Conservation (phyloP, 2,888 invertebrate species). For the Folsomia candida region DNA sequence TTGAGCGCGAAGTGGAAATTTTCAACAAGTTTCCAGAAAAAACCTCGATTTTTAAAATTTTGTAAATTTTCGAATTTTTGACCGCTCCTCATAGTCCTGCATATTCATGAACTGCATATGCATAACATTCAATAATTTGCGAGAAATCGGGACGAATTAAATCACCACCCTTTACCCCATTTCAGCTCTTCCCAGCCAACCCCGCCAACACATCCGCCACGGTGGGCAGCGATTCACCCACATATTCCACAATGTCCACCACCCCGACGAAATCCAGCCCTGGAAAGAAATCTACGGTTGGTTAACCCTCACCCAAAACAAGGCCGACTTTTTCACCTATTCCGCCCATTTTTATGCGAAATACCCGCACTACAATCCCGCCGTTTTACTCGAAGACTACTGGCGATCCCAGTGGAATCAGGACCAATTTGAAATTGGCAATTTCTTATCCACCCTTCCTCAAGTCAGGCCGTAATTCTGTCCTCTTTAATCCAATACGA, state of each 20-base stretch:
- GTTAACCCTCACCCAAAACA: neutral
- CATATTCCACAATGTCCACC: neutral
- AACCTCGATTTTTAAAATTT: too few species aligned
- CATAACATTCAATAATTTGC: too few species aligned
- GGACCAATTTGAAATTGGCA: neutral
- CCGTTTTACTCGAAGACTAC: neutral
- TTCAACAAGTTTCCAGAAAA: too few species aligned
- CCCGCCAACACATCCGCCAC: neutral
- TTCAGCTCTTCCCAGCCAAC: too few species aligned
- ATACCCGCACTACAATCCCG: neutral
- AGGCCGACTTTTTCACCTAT: neutral
- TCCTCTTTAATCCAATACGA: too few species aligned
- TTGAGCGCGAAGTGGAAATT: too few species aligned
- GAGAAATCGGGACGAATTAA: too few species aligned
- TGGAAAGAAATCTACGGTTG: neutral
- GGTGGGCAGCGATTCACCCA: neutral
- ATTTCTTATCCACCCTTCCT: neutral
- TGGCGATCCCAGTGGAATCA: constrained; percentile 1
- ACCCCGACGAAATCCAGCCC: neutral
- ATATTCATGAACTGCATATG: too few species aligned
- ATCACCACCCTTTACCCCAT: too few species aligned
- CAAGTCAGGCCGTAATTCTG: neutral
- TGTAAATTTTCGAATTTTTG: too few species aligned
- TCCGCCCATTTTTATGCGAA: neutral
- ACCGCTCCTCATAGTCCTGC: too few species aligned